These are phyloP conservation scores for Pterostichus madidus DNA, from an alignment of 2,888 invertebrate species.

Conservation along the genomic window DNA sequence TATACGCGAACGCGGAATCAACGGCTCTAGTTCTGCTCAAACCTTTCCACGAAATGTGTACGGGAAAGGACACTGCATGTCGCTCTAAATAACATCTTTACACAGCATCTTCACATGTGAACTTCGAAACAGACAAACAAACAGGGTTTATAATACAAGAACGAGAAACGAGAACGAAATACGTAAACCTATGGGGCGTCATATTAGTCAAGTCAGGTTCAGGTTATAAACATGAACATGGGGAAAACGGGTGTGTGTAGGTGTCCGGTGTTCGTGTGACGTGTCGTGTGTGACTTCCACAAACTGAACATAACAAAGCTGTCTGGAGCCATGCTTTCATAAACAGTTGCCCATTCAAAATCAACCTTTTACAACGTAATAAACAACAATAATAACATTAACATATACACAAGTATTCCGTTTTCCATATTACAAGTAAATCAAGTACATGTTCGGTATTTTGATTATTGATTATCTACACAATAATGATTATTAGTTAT, in stretches of 20 bases:
- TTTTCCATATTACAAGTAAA: slow-evolving; percentile 72
- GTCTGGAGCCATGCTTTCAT: slow-evolving; percentile 67
- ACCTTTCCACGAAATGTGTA: slow-evolving; percentile 36
- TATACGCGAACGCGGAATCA: slow-evolving; percentile 45
- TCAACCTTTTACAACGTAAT: slow-evolving; percentile 69
- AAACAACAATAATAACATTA: slow-evolving; percentile 77
- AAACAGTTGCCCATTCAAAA: slow-evolving; percentile 67
- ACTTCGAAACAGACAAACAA: slow-evolving; percentile 64
- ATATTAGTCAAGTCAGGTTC: slow-evolving; percentile 52
- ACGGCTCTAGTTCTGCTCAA: slow-evolving; percentile 40
- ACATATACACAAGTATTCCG: slow-evolving; percentile 75
- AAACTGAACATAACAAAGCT: slow-evolving; percentile 63
- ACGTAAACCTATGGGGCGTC: slow-evolving; percentile 45
- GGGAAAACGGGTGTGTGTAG: slow-evolving; percentile 57
- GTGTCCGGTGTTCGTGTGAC: slow-evolving; percentile 52
- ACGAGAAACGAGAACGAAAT: slow-evolving; percentile 43
- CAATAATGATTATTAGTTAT: slow-evolving; percentile 77
- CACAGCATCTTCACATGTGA: slow-evolving; percentile 65
- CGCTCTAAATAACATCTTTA: slow-evolving; percentile 55
- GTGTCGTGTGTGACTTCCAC: slow-evolving; percentile 58
- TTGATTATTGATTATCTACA: slow-evolving; percentile 79
- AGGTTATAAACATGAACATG: slow-evolving; percentile 15
- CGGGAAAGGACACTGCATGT: slow-evolving; percentile 57
- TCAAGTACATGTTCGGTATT: slow-evolving; percentile 75
- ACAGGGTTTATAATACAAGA: slow-evolving; percentile 39